Base-by-base conservation (phyloP, 2,113 vertebrate genomes). In the Anarrhichthys ocellatus region DNA sequence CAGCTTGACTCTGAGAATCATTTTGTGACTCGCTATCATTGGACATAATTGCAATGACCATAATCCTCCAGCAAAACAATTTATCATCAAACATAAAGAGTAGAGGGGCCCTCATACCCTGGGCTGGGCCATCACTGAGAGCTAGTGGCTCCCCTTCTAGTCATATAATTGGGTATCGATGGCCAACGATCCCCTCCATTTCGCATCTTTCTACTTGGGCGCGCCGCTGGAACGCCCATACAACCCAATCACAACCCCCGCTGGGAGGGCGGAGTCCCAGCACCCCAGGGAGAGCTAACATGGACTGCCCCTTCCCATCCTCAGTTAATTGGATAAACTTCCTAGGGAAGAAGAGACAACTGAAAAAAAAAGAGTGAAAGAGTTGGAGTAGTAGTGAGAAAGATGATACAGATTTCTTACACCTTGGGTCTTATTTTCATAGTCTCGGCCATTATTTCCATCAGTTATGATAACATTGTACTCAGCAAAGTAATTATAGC, bases 161-260 rank as follows among this genome's bases (percentile, higher is more conserved):
- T 82, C 77, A 83, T 71, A 78, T 95, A 95, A 94, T 94, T 94
- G 90, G 89, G 87, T 95, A 95, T 95, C 84, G 94, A 95, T 95
- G 88, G 88, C 91, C 90, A 93, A 93, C 80, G 78, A 91, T 92
- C 89, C 83, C 87, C 87, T 92, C 91, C 87, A 93, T 94, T 94
- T 93, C 81, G 29, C 52, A 78, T 84, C 77, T 91, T 95, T 95
- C 92, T 93, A 93, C 94, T 85, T 93, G 93, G 92, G 84, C 82
- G 83, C 88, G 82, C 86, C 34, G 42, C 90, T 94, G 89, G 89
- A 95, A 94, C 89, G 67, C 89, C 82, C 91, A 91, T 88, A 91
- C 89, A 93, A 91, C 78, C 91, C 92, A 95, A 95, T 95, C 94
- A 94, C 62, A 70, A 73, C 73, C 82, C 95, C 93, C 3, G 82